Percentiles rank a stretch among this genome's conserved stretches.
Evolutionary conservation across 1,140 invertebrate species (phyloP).

Genomic region (Bactericera cockerelli): DNA sequence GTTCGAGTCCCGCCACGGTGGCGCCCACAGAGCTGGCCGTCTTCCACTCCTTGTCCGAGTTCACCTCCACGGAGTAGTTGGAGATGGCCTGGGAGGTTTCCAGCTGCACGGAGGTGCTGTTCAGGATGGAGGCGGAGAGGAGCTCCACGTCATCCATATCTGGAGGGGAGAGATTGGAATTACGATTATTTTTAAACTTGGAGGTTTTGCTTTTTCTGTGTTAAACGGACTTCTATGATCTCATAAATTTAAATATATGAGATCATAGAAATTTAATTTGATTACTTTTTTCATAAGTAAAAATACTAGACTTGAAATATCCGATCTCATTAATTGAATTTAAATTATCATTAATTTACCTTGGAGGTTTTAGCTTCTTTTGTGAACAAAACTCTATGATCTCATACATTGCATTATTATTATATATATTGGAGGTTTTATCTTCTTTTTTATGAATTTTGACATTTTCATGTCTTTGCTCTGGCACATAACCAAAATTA

Average conservation of each 20-base stretch:
- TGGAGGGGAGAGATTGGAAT: constrained; percentile 17
- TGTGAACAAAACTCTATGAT: too few relatives aligned
- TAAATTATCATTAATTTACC: too few relatives aligned
- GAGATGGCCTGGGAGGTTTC: constrained; percentile 25
- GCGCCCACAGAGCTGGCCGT: constrained; percentile 23
- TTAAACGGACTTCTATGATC: constrained; percentile 20
- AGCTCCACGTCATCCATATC: constrained; percentile 22
- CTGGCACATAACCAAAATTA: too few relatives aligned
- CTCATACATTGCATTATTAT: too few relatives aligned
- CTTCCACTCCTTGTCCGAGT: constrained; percentile 30
- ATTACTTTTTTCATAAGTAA: too few relatives aligned
- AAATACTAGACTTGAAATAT: too few relatives aligned
- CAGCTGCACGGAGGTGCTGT: constrained; percentile 27
- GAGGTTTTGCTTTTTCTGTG: constrained; percentile 27
- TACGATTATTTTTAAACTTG: constrained; percentile 27
- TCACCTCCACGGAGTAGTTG: constrained; percentile 29
- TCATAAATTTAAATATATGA: background rate
- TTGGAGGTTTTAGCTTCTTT: too few relatives aligned
- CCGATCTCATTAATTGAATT: too few relatives aligned
- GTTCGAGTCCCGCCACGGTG: constrained; percentile 20
- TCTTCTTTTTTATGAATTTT: too few relatives aligned
- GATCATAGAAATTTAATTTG: too few relatives aligned
- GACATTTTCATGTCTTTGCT: too few relatives aligned
- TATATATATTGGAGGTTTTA: too few relatives aligned
- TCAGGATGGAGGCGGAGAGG: constrained; percentile 27